phyloP scores from a whole-genome alignment of 2,113 vertebrate species.

The Chiloscyllium plagiosum region DNA sequence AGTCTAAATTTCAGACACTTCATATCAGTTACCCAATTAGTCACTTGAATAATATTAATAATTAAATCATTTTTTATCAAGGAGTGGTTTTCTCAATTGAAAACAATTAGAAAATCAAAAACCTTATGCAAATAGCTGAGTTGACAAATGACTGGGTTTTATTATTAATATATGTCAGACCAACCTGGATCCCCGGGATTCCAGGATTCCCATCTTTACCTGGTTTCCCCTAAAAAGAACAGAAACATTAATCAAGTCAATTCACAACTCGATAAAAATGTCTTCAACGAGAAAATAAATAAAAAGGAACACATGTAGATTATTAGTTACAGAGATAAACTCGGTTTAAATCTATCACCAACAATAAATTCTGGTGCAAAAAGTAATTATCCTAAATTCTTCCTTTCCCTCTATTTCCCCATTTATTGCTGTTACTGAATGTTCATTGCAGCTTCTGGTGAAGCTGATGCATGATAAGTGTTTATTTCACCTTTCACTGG shows the following conservation, averaged over 20 bases:
- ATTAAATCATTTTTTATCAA: not conserved
- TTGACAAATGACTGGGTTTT: not conserved
- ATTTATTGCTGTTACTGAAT: too few species aligned
- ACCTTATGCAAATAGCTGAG: not conserved
- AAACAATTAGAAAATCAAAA: not conserved
- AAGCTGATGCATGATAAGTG: too few species aligned
- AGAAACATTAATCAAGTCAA: not conserved
- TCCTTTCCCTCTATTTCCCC: too few species aligned
- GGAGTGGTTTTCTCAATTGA: not conserved
- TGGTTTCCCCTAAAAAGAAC: conserved; percentile 54
- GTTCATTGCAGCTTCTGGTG: too few species aligned
- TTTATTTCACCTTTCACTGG: too few species aligned
- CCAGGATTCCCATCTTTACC: conserved; percentile 53
- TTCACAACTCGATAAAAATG: not conserved
- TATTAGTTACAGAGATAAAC: not conserved
- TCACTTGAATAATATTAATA: not conserved
- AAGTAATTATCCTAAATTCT: too few species aligned
- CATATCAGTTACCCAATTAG: not conserved
- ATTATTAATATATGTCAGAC: not conserved
- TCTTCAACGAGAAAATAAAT: not conserved
- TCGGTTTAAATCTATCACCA: not conserved
- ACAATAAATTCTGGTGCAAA: not conserved
- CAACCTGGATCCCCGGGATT: conserved; percentile 48
- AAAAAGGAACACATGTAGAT: not conserved
- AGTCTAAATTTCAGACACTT: not conserved